A percentile compares a stretch with the other conserved stretches of the same genome.
These are phyloP conservation scores for Sycophila sp. DNA, from an alignment of 1,140 invertebrate species.

Conservation along the genomic window DNA sequence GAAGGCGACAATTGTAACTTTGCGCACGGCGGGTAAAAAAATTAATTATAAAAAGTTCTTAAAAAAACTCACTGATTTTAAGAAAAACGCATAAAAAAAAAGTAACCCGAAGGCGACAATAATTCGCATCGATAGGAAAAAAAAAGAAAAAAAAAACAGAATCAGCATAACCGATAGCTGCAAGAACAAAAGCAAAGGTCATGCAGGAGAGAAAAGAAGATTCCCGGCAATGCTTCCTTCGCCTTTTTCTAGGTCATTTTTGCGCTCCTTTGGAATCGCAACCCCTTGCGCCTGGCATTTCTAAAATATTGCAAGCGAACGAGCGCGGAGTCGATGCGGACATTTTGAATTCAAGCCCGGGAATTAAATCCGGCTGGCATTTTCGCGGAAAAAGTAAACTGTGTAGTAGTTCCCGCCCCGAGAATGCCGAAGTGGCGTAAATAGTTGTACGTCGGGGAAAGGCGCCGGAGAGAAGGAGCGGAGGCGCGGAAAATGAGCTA, in stretches of 20 bases:
- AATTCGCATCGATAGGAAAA: not conserved
- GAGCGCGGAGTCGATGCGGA: not conserved
- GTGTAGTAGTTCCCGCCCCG: not conserved
- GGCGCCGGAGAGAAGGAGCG: too few species aligned
- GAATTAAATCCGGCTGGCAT: not conserved
- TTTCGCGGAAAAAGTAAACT: slow-evolving; percentile 2
- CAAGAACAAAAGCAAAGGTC: too few species aligned
- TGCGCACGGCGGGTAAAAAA: too few species aligned
- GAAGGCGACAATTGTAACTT: too few species aligned
- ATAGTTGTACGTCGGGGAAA: not conserved
- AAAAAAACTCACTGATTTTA: too few species aligned
- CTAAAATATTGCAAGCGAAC: not conserved
- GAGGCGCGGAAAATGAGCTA: too few species aligned
- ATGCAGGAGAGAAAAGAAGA: not conserved
- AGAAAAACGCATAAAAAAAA: not conserved
- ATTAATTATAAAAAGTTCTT: too few species aligned
- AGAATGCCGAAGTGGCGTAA: not conserved
- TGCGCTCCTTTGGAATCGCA: not conserved
- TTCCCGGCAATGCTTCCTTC: not conserved
- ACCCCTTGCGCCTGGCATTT: not conserved
- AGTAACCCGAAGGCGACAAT: not conserved
- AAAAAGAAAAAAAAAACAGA: not conserved
- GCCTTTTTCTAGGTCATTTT: not conserved
- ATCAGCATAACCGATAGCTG: not conserved
- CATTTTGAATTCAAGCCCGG: not conserved